Evolutionary conservation across 2,888 invertebrate species (phyloP), one percentile per base, ranked within the genome.

Genomic region (Hofmannophila pseudospretella): DNA sequence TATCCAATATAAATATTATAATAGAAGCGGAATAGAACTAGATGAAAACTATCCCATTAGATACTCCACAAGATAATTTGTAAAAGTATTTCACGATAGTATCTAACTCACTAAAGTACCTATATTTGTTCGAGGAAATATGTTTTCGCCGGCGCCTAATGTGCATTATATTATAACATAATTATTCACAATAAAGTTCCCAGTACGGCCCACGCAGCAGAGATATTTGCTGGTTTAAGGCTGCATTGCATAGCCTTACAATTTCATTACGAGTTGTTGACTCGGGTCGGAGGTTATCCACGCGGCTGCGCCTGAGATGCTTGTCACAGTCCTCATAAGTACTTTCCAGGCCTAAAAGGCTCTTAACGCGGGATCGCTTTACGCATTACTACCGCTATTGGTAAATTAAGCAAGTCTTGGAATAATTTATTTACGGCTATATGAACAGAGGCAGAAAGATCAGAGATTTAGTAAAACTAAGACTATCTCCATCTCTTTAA

Each of bases 241-340:
- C 16, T 16, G 5, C 16, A 30, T 37, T n/a, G n/a, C 39, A 30
- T 37, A 44, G 40, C 23, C 34, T 34, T 47, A 64, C 62, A 68
- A 58, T 64, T 66, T 67, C 66, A 69, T 69, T 67, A 64, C 54
- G 42, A 62, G 50, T 52, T 45, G 54, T 57, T 49, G 48, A 49
- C 42, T 42, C 22, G 27, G 32, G 32, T 36, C 26, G 16, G 7
- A 7, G 49, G 70, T 75, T 63, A 70, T 75, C 73, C 70, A 48
- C 36, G 44, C 41, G 36, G 62, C 54, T 57, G 50, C 55, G 57
- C 56, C 50, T 42, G 45, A 38, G 67, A 72, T 71, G 49, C 64
- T 72, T 72, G 72, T 72, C 73, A 58, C 46, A 45, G 53, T 48
- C 61, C 63, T 56, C 60, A 60, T 68, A 67, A 67, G 65, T 57